Evolutionary conservation across 1,140 invertebrate genomes (phyloP), one percentile per base, ranked within the genome.

Genomic region (Battus philenor): DNA sequence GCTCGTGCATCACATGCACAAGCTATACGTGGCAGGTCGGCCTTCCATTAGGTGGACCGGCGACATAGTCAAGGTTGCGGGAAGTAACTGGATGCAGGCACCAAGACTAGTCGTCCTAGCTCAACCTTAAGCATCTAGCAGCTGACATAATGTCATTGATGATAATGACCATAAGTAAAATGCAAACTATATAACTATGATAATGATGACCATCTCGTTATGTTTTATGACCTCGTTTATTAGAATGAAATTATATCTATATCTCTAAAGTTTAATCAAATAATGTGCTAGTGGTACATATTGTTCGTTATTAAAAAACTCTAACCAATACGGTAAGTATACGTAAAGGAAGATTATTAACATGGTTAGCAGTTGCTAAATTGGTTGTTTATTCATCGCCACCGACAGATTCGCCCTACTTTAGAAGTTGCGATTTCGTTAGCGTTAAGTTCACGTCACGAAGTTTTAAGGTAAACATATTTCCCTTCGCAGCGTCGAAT

Each of bases 341-440:
- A n/a, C n/a, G n/a, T n/a, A n/a, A n/a, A n/a, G n/a, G n/a, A n/a
- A 8, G 10, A 27, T 10, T 5, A 27, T 5, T n/a, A 13, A 38
- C 10, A 22, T 24, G 10, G 8, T 24, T 39, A 38, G 17, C 20
- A 41, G 16, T 11, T 17, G 12, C 24, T 27, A 29, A 27, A 27
- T 26, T 29, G 38, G 1, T 29, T 41, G 24, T 27, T 39, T 26
- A 24, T 39, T n/a, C 7, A 33, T 17, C 5, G 32, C 16, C 24
- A 26, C 24, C 22, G 38, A 16, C 12, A 41, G 24, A 15, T 29
- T 16, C 29, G 15, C 18, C 24, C 38, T 29, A 27, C 4, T 29
- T 41, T 41, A 29, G 12, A 16, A 39, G 24, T 41, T 17, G 12
- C 38, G 16, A 41, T 41, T 41, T 41, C 38, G 38, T 41, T 26